Conservation (phyloP, 2,888 invertebrate species). For the Tryphoninae sp. region DNA sequence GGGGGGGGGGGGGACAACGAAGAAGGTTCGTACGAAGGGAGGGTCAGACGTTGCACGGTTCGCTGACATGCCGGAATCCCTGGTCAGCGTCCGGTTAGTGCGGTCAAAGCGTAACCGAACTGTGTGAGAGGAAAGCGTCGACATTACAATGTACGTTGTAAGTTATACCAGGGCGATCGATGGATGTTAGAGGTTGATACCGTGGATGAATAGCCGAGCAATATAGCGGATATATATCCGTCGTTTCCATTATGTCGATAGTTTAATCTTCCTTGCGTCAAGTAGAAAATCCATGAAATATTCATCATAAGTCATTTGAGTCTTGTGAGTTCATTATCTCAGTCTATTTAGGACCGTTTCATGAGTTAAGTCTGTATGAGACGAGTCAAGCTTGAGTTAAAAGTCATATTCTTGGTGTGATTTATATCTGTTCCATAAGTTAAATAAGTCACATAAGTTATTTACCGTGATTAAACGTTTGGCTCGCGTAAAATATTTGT, state of each 20-base stretch:
- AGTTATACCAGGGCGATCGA: slow-evolving; percentile 12
- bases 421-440: no score
- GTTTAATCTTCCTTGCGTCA: not conserved
- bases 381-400: no score
- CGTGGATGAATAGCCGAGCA: not conserved
- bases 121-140: slow-evolving; percentile 17
- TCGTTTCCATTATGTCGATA: not conserved
- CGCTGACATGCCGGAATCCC: slow-evolving; percentile 52
- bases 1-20: slow-evolving; percentile 22
- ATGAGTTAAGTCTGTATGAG: no score
- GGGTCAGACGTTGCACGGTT: slow-evolving; percentile 52
- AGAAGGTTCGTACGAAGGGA: slow-evolving; percentile 30
- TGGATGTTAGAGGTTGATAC: slow-evolving; percentile 21
- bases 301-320: no score
- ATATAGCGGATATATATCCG: not conserved
- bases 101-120: slow-evolving; percentile 35
- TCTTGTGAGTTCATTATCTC: no score
- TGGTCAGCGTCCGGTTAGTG: slow-evolving; percentile 50
- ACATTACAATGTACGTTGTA: slow-evolving; percentile 38
- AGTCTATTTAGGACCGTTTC: no score
- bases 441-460: no score
- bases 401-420: no score
- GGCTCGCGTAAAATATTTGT: no score
- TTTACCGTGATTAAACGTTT: no score
- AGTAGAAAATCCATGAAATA: no score